Evolutionary conservation across 2,797 vertebrate genomes (phyloP), one percentile per base, ranked within the genome.

Genomic region (Tokudaia tokunoshimensis): DNA sequence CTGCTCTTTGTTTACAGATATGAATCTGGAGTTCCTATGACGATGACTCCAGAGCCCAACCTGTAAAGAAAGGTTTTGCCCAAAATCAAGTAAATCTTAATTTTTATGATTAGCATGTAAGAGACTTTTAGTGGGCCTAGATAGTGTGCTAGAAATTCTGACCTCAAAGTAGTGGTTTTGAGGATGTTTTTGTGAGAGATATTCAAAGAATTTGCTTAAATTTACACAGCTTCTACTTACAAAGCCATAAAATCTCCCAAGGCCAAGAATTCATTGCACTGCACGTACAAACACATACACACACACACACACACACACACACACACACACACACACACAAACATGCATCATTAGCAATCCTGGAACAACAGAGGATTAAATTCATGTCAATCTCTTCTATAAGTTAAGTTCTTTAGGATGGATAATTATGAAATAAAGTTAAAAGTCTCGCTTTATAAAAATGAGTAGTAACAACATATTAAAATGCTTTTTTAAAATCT

Each of bases 191-290:
- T 72, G 82, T 65, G 88, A 93, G 11, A 82, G 11, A 1, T 59
- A 94, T 63, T 89, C 65, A 26, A 87, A 96, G 63, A 96, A 91
- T 95, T 85, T 95, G 88, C 85, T 86, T 91, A 79, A 91, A 76
- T 94, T 95, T 89, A 70, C 29, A 85, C 14, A 72, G 44, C 55
- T 92, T 94, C 63, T 50, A 63, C 47, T 87, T 76, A 95, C 34
- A 34, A 90, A 24, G 41, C 78, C 57, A 37, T 65, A 87, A 90
- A 91, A 52, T n/a, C 75, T 55, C 72, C 67, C 80, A 67, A 34
- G 80, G 57, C 59, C 55, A 88, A 85, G 92, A 91, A 92, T 84
- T 14, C 24, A 85, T 70, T 47, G 14, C 20, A 41, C 14, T 11
- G 0, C 6, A 70, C 22, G 3, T 50, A 52, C 15, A 5, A 47